Evolutionary conservation across 2,888 invertebrate genomes (phyloP).

Genomic region (Teleiodes luculella): DNA sequence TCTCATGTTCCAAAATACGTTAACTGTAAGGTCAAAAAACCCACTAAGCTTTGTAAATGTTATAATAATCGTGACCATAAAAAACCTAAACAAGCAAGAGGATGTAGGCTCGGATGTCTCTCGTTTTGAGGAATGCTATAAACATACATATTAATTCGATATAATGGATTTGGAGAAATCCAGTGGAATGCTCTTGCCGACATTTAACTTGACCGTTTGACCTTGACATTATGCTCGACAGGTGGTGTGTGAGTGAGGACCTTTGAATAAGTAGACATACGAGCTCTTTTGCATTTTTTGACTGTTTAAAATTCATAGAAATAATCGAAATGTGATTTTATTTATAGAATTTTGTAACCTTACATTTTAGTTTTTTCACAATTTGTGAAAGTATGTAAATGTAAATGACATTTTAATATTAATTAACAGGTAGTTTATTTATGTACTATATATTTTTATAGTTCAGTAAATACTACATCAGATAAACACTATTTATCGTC

Average conservation of each 20-base stretch:
- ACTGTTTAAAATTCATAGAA: no score
- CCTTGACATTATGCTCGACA: constrained; percentile 60
- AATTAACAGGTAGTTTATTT: no score
- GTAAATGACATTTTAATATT: no score
- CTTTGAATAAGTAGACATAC: not conserved
- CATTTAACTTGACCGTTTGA: constrained; percentile 47
- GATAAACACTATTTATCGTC: no score
- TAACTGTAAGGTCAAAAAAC: constrained; percentile 6
- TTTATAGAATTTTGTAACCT: no score
- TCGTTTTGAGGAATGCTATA: constrained; percentile 45
- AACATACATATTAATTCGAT: constrained; percentile 51
- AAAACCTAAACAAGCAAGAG: constrained; percentile 14
- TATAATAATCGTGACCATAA: constrained; percentile 12
- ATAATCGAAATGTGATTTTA: no score
- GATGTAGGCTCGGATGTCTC: constrained; percentile 26
- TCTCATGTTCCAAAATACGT: not conserved
- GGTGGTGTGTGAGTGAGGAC: constrained; percentile 31
- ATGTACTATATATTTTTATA: no score
- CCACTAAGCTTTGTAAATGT: not conserved
- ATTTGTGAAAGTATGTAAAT: no score
- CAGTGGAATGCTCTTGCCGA: constrained; percentile 41
- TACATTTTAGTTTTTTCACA: no score
- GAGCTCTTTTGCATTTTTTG: no score
- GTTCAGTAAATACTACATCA: no score
- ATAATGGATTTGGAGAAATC: constrained; percentile 58